Base-by-base conservation (phyloP, 2,797 vertebrate species). In the Hippopotamyrus pictus region DNA sequence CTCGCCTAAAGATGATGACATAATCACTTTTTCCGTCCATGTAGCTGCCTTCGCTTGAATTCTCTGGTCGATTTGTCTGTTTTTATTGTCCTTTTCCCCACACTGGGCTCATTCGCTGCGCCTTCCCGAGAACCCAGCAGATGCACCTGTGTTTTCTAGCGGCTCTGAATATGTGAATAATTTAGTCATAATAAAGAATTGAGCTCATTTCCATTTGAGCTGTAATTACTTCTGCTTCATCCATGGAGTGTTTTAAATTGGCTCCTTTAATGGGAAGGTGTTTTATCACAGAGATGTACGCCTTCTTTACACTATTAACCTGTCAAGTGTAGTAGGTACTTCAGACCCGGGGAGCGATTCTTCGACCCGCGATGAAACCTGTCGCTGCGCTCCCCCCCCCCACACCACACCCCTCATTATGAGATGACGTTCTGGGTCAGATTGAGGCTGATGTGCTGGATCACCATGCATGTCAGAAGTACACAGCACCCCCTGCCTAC, bases 171-270 rank as follows among this genome's bases (percentile, higher is more conserved):
- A 41, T 41, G 76, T 82, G 33, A 82, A 82, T 46, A 82, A 82
- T 46, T 46, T 46, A 82, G 76, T 82, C 76, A 41, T 82, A 82
- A 82, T 82, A 82, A 82, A 82, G 44, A 82, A 19, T 46, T 46
- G 19, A 82, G 41, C 44, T 46, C 76, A 82, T 82, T 82, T 82
- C 44, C 44, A 46, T 82, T 82, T 46, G 25, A 82, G 76, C 76
- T 82, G 76, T 82, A 82, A 82, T 82, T 41, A 82, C 76, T 82
- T 41, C 41, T 82, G 33, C 44, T 82, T 41, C 76, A 82, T 41
- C 76, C 44, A 82, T 82, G 76, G 76, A 82, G 33, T 46, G 44
- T 82, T 82, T 82, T 82, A 82, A 82, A 82, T 41, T 82, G 76
- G 17, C 14, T 41, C 37, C 44, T 82, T 46, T 82, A 41, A 82